These are phyloP conservation scores for Rhyacichthys aspro DNA, from an alignment of 2,797 vertebrate species.

Conservation along the genomic window DNA sequence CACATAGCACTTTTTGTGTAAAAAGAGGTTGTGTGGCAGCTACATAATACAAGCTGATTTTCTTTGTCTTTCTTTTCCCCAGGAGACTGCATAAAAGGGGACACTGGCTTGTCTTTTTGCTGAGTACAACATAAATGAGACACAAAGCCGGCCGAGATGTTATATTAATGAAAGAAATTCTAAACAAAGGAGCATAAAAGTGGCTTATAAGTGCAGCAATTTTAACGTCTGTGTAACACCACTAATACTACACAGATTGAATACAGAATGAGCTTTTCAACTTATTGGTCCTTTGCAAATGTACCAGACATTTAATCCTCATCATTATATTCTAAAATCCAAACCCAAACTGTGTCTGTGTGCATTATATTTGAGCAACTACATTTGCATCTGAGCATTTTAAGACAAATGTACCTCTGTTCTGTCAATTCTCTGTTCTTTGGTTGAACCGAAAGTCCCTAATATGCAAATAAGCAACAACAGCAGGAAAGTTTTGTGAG, in stretches of 20 bases:
- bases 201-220: conserved; percentile 3
- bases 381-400: background rate
- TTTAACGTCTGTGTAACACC: conserved; percentile 15
- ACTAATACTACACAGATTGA: conserved; percentile 9
- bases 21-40: no score
- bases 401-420: background rate
- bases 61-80: no score
- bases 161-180: conserved; percentile 1
- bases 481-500: conserved; percentile 10
- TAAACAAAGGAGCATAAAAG: background rate
- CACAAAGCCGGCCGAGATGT: background rate
- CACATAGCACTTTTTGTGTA: no score
- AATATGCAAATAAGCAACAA: conserved; percentile 8
- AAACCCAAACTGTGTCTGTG: conserved; percentile 6
- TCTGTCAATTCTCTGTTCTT: conserved; percentile 34
- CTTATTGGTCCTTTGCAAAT: conserved; percentile 28
- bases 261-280: conserved; percentile 10
- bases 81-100: no score
- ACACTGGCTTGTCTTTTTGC: no score
- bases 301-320: conserved; percentile 5
- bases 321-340: conserved; percentile 4
- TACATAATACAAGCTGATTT: no score
- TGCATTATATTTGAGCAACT: conserved; percentile 6
- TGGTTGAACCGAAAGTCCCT: conserved; percentile 43
- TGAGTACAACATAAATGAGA: no score